phyloP scores from a whole-genome alignment of 2,113 vertebrate species.

The Murina feae region DNA sequence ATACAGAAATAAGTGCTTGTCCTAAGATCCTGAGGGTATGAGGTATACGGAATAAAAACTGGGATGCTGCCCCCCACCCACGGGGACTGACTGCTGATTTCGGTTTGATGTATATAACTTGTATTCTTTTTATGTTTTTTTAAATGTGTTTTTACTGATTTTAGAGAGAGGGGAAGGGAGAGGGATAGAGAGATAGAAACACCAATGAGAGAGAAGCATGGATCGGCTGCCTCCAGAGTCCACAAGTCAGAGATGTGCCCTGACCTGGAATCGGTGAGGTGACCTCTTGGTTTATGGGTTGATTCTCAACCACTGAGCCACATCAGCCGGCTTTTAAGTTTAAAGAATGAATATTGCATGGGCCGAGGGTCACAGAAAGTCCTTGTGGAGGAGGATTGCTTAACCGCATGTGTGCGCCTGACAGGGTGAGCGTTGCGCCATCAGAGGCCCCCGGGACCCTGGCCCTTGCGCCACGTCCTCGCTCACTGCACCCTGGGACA shows the following conservation, averaged over 20 bases:
- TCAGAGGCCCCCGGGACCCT: neutral
- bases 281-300: no score
- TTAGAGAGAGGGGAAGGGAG: no score
- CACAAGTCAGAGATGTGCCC: no score
- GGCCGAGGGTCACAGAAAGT: neutral
- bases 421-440: neutral
- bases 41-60: neutral
- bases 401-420: neutral
- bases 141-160: no score
- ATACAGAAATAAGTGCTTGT: slow-evolving; percentile 12
- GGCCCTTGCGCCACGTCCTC: neutral
- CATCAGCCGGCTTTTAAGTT: neutral
- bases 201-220: no score
- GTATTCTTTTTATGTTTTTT: neutral
- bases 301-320: no score
- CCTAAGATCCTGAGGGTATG: neutral
- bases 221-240: no score
- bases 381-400: neutral
- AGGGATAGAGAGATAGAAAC: no score
- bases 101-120: neutral
- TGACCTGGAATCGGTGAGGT: no score
- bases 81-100: neutral
- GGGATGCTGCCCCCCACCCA: neutral
- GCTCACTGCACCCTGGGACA: neutral
- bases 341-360: neutral